Conservation (phyloP, 2,113 vertebrate species). For the Lophura nycthemera region DNA sequence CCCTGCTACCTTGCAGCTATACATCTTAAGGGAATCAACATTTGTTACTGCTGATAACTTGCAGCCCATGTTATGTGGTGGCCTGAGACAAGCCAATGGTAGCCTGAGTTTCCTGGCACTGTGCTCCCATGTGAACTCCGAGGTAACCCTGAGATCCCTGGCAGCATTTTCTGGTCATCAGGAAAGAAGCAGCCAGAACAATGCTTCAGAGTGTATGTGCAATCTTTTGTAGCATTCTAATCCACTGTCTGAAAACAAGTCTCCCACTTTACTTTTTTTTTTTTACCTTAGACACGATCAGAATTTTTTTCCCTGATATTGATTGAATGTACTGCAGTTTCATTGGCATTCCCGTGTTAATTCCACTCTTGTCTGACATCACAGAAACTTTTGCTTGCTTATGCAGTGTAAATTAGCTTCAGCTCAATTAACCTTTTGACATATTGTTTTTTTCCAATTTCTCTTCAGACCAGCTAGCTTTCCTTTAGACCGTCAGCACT, state of each 20-base stretch:
- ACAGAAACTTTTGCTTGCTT: slow-evolving; percentile 39
- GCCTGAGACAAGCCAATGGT: not conserved
- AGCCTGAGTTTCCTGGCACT: not conserved
- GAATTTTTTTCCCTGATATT: not conserved
- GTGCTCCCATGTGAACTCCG: not conserved
- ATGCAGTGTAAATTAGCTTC: slow-evolving; percentile 43
- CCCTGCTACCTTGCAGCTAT: not conserved
- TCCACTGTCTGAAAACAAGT: not conserved
- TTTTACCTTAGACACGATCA: not conserved
- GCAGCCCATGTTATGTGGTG: not conserved
- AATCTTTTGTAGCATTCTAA: not conserved
- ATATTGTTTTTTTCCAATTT: slow-evolving; percentile 34
- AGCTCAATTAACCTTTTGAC: slow-evolving; percentile 61
- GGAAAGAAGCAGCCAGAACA: not conserved
- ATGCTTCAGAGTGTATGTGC: not conserved
- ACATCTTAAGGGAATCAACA: not conserved
- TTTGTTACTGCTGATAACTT: not conserved
- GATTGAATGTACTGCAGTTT: slow-evolving; percentile 19
- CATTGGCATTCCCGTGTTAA: slow-evolving; percentile 37
- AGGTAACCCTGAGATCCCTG: fast-evolving
- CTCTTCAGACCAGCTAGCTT: slow-evolving; percentile 3
- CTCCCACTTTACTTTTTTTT: not conserved
- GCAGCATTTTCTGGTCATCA: not conserved
- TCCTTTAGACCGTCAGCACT: not conserved
- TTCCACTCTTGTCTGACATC: not conserved